Evolutionary conservation across 2,113 vertebrate species (phyloP).

Genomic region (Nerophis lumbriciformis): DNA sequence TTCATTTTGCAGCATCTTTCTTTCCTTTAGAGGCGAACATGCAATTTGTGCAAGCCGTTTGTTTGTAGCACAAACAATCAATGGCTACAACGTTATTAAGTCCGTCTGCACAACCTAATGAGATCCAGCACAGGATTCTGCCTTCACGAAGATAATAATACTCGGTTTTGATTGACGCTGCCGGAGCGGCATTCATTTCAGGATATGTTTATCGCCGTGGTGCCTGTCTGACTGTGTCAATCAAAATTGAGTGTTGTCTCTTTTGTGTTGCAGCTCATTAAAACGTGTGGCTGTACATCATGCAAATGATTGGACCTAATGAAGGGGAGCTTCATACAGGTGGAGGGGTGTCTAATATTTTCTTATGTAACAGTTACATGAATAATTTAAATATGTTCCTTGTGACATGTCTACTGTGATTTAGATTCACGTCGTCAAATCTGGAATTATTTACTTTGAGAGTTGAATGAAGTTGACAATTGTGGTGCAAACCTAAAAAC

Average conservation of each 20-base stretch:
- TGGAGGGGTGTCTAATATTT: no score
- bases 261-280: neutral
- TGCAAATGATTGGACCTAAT: neutral
- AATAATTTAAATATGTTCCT: no score
- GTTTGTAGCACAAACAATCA: neutral
- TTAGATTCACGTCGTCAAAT: no score
- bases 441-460: no score
- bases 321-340: neutral
- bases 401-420: no score
- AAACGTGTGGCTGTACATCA: neutral
- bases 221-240: neutral
- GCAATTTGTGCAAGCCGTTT: conserved; percentile 17
- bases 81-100: neutral
- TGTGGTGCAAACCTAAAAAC: no score
- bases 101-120: neutral
- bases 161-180: neutral
- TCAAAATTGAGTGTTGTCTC: neutral
- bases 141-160: neutral
- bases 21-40: neutral
- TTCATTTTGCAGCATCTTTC: conserved; percentile 26
- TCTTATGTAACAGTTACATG: no score
- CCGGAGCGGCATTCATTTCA: neutral
- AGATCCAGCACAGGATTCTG: neutral
- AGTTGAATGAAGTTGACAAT: no score
- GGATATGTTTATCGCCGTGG: neutral